phyloP scores from a whole-genome alignment of 2,113 vertebrate genomes.

The human (Homo sapiens) region GRCh38 chr16:63531001-63531500 shows the following conservation, averaged over 20 bases:
- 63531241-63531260: not conserved
- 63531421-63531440: not conserved
- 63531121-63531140: not conserved
- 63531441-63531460: not conserved
- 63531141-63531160: not conserved
- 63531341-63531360: not conserved
- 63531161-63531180: constrained; percentile 49
- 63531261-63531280: not conserved
- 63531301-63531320: not conserved
- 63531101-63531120: constrained; percentile 68
- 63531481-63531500: not conserved
- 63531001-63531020: constrained; percentile 55
- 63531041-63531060: constrained; percentile 63
- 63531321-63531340: not conserved
- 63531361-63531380: not conserved
- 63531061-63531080: constrained; percentile 60
- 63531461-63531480: not conserved
- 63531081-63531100: constrained; percentile 48
- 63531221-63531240: not conserved
- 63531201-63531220: not conserved
- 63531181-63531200: not conserved
- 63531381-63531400: not conserved
- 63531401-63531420: not conserved
- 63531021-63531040: constrained; percentile 65
- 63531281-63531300: not conserved